Base-by-base conservation (phyloP, 2,888 invertebrate genomes). In the Matsumyia berberina region DNA sequence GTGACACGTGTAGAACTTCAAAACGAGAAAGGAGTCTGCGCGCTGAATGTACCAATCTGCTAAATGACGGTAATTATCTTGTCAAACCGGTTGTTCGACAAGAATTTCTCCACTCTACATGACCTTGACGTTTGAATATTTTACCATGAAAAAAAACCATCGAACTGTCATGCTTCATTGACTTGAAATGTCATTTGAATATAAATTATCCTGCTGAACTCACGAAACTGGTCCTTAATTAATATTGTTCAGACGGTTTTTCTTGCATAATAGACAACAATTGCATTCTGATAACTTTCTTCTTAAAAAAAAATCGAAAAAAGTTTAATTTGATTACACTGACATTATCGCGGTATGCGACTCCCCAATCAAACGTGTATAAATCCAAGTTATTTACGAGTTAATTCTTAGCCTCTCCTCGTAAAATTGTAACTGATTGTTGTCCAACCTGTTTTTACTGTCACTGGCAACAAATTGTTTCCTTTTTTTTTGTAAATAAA, bases 71-170 rank as follows among this genome's bases (percentile, higher is more conserved):
- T 53, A 39, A 66, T 53, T 66, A 31, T 31, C 51, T 15, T 9
- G 53, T 6, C 35, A 39, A 67, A 67, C 53, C 15, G 51, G 53
- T n/a, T 55, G 39, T 39, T 24, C 46, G 37, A 58, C 49, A 57
- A 29, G 69, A 70, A 46, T 35, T 7, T 46, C 19, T n/a, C 19
- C 4, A 35, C 6, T n/a, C 11, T 31, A 19, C 7, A 31, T 29
- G 46, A 37, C 57, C 70, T 70, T 70, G 70, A 58, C 24, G 2
- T 35, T 35, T 9, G 33, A 33, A 69, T 53, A 15, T 24, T 11
- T 53, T 31, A 3, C 35, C 8, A 9, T 9, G 9, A 35, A 24
- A 24, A 24, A 4, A 4, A 24, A 24, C 24, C 24, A n/a, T n/a
- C n/a, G n/a, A n/a, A n/a, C n/a, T 24, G 24, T 24, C 24, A 24